Base-by-base conservation (phyloP, 1,140 invertebrate species). In the Leptinotarsa texana region DNA sequence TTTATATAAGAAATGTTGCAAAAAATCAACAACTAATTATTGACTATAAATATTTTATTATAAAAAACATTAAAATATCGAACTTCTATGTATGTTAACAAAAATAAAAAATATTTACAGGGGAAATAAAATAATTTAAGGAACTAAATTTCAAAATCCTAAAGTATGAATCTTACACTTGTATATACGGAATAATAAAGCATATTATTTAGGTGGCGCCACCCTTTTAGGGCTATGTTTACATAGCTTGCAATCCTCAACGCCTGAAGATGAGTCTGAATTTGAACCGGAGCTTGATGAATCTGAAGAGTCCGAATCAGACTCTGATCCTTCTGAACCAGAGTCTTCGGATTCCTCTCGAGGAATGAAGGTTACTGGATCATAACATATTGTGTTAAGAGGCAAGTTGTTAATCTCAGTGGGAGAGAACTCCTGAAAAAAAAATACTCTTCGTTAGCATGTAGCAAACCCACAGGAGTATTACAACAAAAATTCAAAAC, bases 311-410 rank as follows among this genome's bases (percentile, higher is more conserved):
- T 89, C 89, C n/a, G 86, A 88, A 66, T 89, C 88, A 69, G 87
- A 89, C 72, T 87, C 87, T 17, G 88, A 89, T 13, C 86, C 87
- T 70, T 89, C 89, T 0, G 88, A 89, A 66, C 88, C 88, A 73
- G 87, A 88, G 67, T 82, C 80, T 13, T 74, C 76, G 3, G 88
- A 87, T 62, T 86, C 86, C 77, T 88, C 87, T 24, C 86, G 82
- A n/a, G 68, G 65, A 69, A 79, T 75, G 21, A 77, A 74, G 72
- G 80, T 82, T 62, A 79, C 87, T 17, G 94, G 93, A 76, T 93
- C 92, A 80, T 93, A 93, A 65, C 96, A 80, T 69, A 95, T 94
- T 11, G 96, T 98, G 84, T 97, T 98, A 17, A 99, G 78, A 4
- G 97, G 97, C 84, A 97, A 93, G 83, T 94, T 93, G 73, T 90